Base-by-base conservation (phyloP, 2,797 vertebrate genomes). In the Streptopelia turtur region DNA sequence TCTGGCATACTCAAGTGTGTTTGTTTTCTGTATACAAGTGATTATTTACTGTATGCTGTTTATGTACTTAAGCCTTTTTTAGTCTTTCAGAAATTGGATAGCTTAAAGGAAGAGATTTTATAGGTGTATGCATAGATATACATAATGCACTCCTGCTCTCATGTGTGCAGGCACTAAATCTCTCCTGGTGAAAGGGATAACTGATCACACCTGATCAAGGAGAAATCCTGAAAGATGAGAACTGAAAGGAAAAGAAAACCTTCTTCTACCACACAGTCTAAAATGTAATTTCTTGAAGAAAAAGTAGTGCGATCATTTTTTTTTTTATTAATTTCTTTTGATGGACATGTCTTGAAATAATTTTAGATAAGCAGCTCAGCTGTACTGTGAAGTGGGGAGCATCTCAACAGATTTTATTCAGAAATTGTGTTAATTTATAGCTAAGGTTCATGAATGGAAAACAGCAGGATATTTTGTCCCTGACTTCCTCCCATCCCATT, bases 221-320 rank as follows among this genome's bases (percentile, higher is more conserved):
- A 78, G 83, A 69, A 88, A 82, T 69, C 33, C 41, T 72, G 66
- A 75, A 82, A 81, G 90, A 59, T 27, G 17, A 86, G 39, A 93
- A 53, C 24, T 30, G 71, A 78, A 90, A 77, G 30, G 66, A 75
- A 64, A 69, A 69, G 6, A 45, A 11, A 14, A 33, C 45, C 81
- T 83, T 83, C 28, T 88, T 59, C 28, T 77, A 31, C n/a, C 24
- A 27, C 30, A 6, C 21, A 31, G 25, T 55, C 20, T 66, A 37
- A 89, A 83, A 71, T 43, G 10, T 56, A n/a, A 47, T 87, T 89
- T 79, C 35, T 84, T 76, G 55, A 89, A 69, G 50, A 37, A 88
- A 83, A 61, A 11, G 4, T 41, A 45, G 9, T 47, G 8, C 16
- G 17, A 61, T 83, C 1, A 5, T 17, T 57, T 41, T 27, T 43